A percentile compares a stretch with the other conserved stretches of the same genome.
Conservation (phyloP, 1,140 invertebrate species). For the Arctopsyche grandis region DNA sequence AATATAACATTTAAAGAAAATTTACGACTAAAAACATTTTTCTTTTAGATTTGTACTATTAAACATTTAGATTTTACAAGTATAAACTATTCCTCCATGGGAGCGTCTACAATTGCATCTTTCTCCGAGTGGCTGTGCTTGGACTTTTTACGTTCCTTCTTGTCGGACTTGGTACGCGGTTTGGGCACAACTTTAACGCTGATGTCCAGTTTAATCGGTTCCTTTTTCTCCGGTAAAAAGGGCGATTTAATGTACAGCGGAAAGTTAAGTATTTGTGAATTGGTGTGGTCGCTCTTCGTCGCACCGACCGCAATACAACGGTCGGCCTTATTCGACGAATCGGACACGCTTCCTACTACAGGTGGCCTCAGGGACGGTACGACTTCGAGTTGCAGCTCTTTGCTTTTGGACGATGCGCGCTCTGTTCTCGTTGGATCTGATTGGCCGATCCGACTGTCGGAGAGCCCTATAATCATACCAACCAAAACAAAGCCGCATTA, state of each 20-base stretch:
- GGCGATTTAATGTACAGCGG: conserved; percentile 70
- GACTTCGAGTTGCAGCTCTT: conserved; percentile 56
- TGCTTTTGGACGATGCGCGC: conserved; percentile 62
- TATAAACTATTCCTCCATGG: conserved; percentile 50
- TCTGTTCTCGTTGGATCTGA: conserved; percentile 67
- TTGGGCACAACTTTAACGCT: conserved; percentile 81
- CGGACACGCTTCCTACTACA: conserved; percentile 64
- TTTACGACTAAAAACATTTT: no score
- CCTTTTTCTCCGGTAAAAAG: conserved; percentile 78
- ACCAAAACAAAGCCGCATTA: conserved; percentile 66
- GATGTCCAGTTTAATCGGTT: conserved; percentile 81
- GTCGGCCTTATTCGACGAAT: conserved; percentile 72
- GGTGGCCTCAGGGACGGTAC: conserved; percentile 56
- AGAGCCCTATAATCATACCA: conserved; percentile 63
- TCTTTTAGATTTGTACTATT: background rate
- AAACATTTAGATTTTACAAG: background rate
- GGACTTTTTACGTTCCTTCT: conserved; percentile 59
- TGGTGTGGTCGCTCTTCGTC: conserved; percentile 56
- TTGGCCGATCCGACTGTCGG: conserved; percentile 64
- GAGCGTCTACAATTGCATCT: conserved; percentile 5
- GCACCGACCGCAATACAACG: no score
- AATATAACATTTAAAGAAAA: no score
- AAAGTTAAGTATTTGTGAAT: conserved; percentile 61
- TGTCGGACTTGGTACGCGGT: conserved; percentile 63
- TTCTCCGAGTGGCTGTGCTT: conserved; percentile 55